These are phyloP conservation scores for Phylloscopus trochiloides DNA, from an alignment of 2,113 vertebrate genomes.

Conservation along the genomic window DNA sequence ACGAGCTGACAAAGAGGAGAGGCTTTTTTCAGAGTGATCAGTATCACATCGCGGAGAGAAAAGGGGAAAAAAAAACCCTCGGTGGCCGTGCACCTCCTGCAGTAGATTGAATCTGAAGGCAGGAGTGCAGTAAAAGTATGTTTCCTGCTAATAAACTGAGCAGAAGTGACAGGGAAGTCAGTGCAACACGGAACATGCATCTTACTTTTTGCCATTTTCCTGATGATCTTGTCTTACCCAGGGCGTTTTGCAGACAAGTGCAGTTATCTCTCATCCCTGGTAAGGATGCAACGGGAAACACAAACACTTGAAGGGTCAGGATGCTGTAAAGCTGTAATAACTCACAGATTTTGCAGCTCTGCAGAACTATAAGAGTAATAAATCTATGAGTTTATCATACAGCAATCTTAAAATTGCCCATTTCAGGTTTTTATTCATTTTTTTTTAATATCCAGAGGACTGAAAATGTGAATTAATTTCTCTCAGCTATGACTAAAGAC, in stretches of 20 bases:
- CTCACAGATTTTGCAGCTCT: background rate
- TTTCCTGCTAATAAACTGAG: constrained; percentile 44
- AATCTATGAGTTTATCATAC: background rate
- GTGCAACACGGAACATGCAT: background rate
- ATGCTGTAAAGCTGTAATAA: background rate
- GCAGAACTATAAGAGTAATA: background rate
- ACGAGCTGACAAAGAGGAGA: background rate
- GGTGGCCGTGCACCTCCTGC: background rate
- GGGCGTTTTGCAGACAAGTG: background rate
- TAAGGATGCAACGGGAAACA: background rate
- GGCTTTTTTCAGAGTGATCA: background rate
- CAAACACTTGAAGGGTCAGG: background rate
- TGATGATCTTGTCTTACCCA: constrained; percentile 21
- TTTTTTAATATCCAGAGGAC: background rate
- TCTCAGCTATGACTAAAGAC: background rate
- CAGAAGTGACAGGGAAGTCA: constrained; percentile 56
- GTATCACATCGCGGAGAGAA: background rate
- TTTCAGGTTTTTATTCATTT: background rate
- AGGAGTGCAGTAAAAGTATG: constrained; percentile 25
- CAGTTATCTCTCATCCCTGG: background rate
- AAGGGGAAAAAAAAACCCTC: background rate
- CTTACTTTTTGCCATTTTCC: constrained; percentile 26
- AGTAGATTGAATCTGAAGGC: constrained; percentile 53
- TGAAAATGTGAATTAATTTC: background rate
- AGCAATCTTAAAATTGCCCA: background rate